Evolutionary conservation across 2,113 vertebrate species (phyloP), one percentile per base, ranked within the genome.

Genomic region (Chroicocephalus ridibundus): DNA sequence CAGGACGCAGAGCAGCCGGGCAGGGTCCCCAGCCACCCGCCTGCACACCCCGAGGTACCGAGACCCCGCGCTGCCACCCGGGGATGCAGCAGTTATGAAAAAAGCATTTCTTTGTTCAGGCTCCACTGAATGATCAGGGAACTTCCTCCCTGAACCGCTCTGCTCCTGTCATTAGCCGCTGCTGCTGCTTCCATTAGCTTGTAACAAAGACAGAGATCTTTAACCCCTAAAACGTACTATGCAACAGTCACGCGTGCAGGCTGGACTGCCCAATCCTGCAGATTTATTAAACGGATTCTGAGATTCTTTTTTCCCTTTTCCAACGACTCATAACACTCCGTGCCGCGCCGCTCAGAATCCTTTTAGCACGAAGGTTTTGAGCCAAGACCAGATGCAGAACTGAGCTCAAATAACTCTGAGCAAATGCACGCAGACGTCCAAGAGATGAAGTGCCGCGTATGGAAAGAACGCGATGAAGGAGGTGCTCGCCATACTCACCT

Each of bases 181-280:
- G 88, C 85, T 79, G 88, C 82, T 86, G 92, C 78, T 84, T 90
- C 57, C 88, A 83, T 86, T 8, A 83, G 74, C 82, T 69, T 15
- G 44, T 62, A 84, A 77, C 85, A 92, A 74, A 90, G 87, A 66
- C 62, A 68, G 91, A 55, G 65, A 29, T 89, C 87, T 68, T 64
- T 46, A 87, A 86, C 79, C 82, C 71, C 82, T 70, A 6, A 29
- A 36, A 7, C 0, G 26, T 40, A 49, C 69, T 22, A 21, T 44
- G 9, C 64, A 58, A 86, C 78, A 55, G 65, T 5, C 76, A 12
- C 42, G 3, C 24, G 13, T 7, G 47, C 71, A 55, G 72, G 12
- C 72, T 42, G 52, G 38, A 18, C 72, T 61, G 66, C 82, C 86
- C 55, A 22, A 68, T 81, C 64, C 78, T 13, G 6, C 83, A 47